Evolutionary conservation across 2,888 invertebrate species (phyloP).

Genomic region (Bombylius discolor): DNA sequence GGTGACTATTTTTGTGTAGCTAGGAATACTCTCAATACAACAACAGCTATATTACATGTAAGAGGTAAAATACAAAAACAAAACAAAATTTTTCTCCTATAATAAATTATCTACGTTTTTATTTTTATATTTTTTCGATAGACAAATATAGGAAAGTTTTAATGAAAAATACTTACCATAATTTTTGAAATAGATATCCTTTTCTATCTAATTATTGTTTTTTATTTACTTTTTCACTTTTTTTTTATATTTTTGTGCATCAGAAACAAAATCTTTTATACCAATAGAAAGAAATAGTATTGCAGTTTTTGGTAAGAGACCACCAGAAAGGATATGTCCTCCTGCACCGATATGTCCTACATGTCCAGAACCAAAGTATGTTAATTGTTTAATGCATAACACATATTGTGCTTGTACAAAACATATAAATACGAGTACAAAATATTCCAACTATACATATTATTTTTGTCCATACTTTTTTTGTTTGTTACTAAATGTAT

Average conservation of each 20-base stretch:
- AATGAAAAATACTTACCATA: too few species aligned
- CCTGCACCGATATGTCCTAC: slow-evolving; percentile 45
- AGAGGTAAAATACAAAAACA: slow-evolving; percentile 41
- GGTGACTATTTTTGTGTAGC: slow-evolving; percentile 72
- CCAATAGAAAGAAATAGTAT: slow-evolving; percentile 36
- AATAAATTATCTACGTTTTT: too few species aligned
- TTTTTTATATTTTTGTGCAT: too few species aligned
- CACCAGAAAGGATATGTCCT: slow-evolving; percentile 51
- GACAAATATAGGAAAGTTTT: too few species aligned
- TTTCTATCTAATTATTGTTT: too few species aligned
- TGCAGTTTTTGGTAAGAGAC: slow-evolving; percentile 44
- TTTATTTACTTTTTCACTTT: too few species aligned
- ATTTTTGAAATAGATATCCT: too few species aligned
- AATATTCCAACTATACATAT: too few species aligned
- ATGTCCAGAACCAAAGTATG: slow-evolving; percentile 42
- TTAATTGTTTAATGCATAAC: slow-evolving; percentile 2
- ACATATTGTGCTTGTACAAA: too few species aligned
- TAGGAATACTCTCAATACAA: slow-evolving; percentile 69
- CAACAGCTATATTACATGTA: slow-evolving; percentile 57
- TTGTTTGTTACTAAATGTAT: background rate
- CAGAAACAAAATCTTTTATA: slow-evolving; percentile 40
- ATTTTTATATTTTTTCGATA: too few species aligned
- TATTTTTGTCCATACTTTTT: slow-evolving; percentile 15
- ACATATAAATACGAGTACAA: too few species aligned
- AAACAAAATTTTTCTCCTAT: too few species aligned